Percentiles rank a stretch among this genome's conserved stretches.
Evolutionary conservation across 2,113 vertebrate genomes (phyloP).

Genomic region (Halcyon malimbica): DNA sequence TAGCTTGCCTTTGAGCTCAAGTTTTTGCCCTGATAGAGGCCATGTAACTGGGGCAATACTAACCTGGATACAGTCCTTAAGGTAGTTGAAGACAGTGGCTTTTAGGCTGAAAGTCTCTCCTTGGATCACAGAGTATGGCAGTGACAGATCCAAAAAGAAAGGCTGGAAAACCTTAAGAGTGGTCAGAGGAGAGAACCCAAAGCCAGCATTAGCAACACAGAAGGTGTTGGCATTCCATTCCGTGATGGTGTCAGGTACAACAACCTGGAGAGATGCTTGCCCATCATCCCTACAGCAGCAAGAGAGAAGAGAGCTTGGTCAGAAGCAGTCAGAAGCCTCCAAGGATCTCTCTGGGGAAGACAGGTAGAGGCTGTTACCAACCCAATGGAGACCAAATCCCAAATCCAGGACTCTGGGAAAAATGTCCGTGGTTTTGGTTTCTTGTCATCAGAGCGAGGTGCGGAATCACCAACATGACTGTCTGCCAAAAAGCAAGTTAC

Average conservation of each 20-base stretch:
- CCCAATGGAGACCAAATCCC: constrained; percentile 81
- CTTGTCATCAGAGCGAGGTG: not conserved
- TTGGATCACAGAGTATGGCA: constrained; percentile 85
- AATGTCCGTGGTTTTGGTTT: constrained; percentile 1
- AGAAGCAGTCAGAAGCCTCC: not conserved
- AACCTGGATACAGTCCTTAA: constrained; percentile 72
- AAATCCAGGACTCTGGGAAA: constrained; percentile 91
- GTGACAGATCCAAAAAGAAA: constrained; percentile 84
- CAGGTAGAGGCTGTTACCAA: constrained; percentile 59
- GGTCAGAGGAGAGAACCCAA: constrained; percentile 77
- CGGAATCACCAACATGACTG: accelerated
- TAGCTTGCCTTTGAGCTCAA: not conserved
- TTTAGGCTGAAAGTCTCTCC: constrained; percentile 84
- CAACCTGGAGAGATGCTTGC: constrained; percentile 34
- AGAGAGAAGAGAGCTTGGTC: not conserved
- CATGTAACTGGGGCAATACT: not conserved
- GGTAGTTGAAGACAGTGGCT: constrained; percentile 86
- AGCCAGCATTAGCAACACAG: constrained; percentile 80
- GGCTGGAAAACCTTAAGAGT: constrained; percentile 83
- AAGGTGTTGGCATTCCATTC: constrained; percentile 84
- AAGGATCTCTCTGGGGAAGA: not conserved
- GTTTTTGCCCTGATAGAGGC: not conserved
- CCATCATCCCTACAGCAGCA: constrained; percentile 45
- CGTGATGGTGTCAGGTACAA: constrained; percentile 87
- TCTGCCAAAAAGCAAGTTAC: not conserved